Base-by-base conservation (phyloP, 2,113 vertebrate genomes). In the Erinaceus europaeus region DNA sequence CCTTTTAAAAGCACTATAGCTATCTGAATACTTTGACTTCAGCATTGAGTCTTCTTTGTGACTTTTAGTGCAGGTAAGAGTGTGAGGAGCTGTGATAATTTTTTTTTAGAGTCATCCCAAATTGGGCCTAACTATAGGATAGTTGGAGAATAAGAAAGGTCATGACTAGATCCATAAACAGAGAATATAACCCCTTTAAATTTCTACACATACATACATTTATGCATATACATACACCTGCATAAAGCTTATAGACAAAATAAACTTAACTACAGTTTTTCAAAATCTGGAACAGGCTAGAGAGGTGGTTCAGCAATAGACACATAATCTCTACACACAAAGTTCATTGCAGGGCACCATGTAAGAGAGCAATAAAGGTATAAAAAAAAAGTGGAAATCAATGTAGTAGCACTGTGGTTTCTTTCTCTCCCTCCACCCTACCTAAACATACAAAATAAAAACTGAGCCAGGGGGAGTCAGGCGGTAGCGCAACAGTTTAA, bases 1-100 rank as follows among this genome's bases (percentile, higher is more conserved):
- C 32, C 46, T 40, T 90, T 88, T 42, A 59, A 92, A 88, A 89
- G 32, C 44, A 46, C 59, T 53, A 44, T 10, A 55, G 25, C 18
- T 73, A 23, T 69, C 25, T 81, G 23, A 81, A 29, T 50, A 82
- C 20, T 48, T 72, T 42, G 25, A 61, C 65, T 91, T 90, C 48
- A 93, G 89, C 13, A 91, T 71, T 42, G 77, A 73, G 23, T 86
- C 83, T 89, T 82, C 32, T 67, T 38, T 82, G 21, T 67, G 46
- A 34, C 21, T 67, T 87, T 38, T 6, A 23, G 20, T 84, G 9
- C 46, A 23, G 5, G 12, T 53, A 2, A 10, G n/a, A 59, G 25
- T 27, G 15, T 57, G 42, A 85, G 27, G 72, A 50, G 10, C 23
- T 81, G 1, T 71, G 38, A 14, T 87, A 36, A 64, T 57, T 79